Evolutionary conservation across 2,113 vertebrate species (phyloP), one percentile per base, ranked within the genome.

Genomic region (Agelaius phoeniceus): DNA sequence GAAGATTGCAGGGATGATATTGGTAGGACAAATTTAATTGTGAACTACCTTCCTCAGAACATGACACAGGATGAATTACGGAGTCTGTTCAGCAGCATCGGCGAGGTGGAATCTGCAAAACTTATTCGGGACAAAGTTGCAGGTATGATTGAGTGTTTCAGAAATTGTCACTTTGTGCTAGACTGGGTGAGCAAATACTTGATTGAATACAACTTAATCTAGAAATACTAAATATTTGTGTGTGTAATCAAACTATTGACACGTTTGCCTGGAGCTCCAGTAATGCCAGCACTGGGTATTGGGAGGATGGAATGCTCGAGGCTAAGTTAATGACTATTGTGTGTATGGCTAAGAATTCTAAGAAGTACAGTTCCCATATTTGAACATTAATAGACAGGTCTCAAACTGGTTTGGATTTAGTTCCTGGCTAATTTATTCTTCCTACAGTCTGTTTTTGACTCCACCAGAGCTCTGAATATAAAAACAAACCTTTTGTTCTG

Each of bases 41-140:
- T 99, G 87, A 99, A 99, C 98, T 99, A 99, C 98, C 98, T 99
- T 97, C 99, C 99, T 81, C 99, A 99, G 98, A 99, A 99, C 97
- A 99, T 99, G 99, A 99, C 99, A 1, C 99, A 99, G 96, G 99
- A 99, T 85, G 99, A 99, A 92, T 91, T 99, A 37, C 98, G 99
- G 58, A 99, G 99, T 95, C 98, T 99, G 39, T 99, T 99, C 93
- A 99, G 99, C 98, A 99, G 99, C 96, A 99, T 99, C 8, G 99
- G 99, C 0, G 99, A 99, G 97, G 99, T 99, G 41, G 99, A 99
- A 84, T 99, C 99, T 11, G 99, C 99, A 93, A 99, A 99, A 91
- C 99, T 99, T n/a, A 99, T 99, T 71, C 99, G 99, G 46, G 99
- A 99, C 97, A 99, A 99, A 98, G 99, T 99, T 14, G 99, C 99